Base-by-base conservation (phyloP, 1,140 invertebrate genomes). In the Brachionus asplanchnoidis region DNA sequence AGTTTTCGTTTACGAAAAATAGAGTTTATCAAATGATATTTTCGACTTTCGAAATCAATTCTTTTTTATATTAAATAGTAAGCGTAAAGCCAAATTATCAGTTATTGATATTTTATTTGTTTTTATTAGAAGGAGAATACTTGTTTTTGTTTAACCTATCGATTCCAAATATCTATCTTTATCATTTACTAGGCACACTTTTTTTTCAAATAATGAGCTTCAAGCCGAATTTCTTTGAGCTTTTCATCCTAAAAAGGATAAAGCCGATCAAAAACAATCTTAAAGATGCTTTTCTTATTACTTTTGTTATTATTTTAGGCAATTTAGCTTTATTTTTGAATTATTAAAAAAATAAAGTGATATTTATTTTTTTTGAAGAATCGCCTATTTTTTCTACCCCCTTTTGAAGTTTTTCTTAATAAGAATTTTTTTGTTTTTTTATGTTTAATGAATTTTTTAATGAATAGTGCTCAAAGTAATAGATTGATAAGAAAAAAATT, bases 41-140 rank as follows among this genome's bases (percentile, higher is more conserved):
- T 68, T 68, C 32, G 17, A 68, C 7, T 36, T 32, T 68, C 26
- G 32, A 68, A 14, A 32, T 68, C 66, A 40, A 68, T 68, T 40
- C 32, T 40, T 28, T 68, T 68, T 68, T 68, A 68, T 68, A 68
- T 68, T 17, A 68, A 68, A 68, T 40, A 40, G 32, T 68, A 68
- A 68, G 66, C 26, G 66, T 68, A 68, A 68, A 68, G 66, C 66
- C 26, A 68, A 68, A 68, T 68, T 68, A 68, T 68, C 65, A 68
- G 65, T 32, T 68, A 68, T 68, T 68, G 65, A 68, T 68, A 68
- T 68, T 68, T 68, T 68, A 36, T 68, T 68, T 68, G 65, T 68
- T 68, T 68, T 68, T 28, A 68, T 68, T 68, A 68, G 65, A 68
- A 68, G 65, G 11, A 68, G 65, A 68, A 68, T 68, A 36, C 23